Conservation (phyloP, 2,888 invertebrate genomes). For the Rhodophaea formosa region DNA sequence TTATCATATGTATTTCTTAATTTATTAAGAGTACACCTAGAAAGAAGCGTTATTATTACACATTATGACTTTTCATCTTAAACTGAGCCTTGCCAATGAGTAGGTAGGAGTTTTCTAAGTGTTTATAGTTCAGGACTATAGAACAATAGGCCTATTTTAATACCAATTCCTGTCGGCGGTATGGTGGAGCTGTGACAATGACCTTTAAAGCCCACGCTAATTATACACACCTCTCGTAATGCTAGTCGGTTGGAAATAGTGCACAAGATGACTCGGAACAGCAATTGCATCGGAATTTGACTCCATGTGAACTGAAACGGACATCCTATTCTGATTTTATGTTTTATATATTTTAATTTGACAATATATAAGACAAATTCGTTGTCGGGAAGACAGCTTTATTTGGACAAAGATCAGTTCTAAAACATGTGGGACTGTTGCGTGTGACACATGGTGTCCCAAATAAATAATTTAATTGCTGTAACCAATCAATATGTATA, state of each 20-base stretch:
- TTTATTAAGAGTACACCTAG: too few relatives aligned
- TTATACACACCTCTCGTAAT: conserved; percentile 65
- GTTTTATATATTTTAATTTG: too few relatives aligned
- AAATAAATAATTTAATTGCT: background rate
- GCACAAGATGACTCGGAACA: background rate
- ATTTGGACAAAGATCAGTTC: background rate
- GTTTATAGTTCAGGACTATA: conserved; percentile 29
- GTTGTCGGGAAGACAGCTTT: background rate
- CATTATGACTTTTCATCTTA: too few relatives aligned
- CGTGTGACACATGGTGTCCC: background rate
- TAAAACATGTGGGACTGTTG: background rate
- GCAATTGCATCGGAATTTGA: background rate
- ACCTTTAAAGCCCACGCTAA: conserved; percentile 79
- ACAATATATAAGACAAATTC: too few relatives aligned
- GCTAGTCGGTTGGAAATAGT: conserved; percentile 61
- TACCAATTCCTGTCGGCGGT: conserved; percentile 49
- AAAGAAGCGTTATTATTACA: too few relatives aligned
- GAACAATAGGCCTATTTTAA: conserved; percentile 59
- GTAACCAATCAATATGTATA: background rate
- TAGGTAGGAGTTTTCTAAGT: background rate
- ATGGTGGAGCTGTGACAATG: conserved; percentile 73
- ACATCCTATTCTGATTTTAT: too few relatives aligned
- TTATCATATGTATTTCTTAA: too few relatives aligned
- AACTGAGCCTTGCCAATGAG: background rate
- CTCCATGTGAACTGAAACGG: background rate